These are phyloP conservation scores for Steatornis caripensis DNA, from an alignment of 2,113 vertebrate species.

Conservation along the genomic window DNA sequence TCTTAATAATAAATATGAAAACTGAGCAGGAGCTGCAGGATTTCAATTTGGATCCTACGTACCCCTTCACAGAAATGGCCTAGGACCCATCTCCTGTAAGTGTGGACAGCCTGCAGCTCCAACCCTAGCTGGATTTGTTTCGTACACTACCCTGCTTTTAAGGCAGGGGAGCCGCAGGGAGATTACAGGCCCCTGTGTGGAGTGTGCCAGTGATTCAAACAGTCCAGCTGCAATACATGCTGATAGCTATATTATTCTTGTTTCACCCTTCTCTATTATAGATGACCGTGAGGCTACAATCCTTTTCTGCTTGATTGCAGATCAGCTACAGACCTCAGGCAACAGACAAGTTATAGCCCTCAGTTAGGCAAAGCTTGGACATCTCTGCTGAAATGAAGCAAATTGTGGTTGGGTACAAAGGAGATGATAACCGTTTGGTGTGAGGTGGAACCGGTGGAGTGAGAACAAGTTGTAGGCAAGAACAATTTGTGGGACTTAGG, in stretches of 20 bases:
- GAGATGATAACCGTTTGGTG: background rate
- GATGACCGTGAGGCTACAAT: background rate
- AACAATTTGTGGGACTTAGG: background rate
- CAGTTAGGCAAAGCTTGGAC: background rate
- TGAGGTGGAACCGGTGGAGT: background rate
- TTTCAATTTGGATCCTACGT: background rate
- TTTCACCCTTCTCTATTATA: conserved; percentile 5
- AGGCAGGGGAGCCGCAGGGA: background rate
- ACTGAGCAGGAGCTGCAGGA: background rate
- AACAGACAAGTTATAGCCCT: background rate
- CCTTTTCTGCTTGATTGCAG: conserved; percentile 12
- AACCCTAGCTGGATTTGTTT: background rate
- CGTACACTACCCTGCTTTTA: background rate
- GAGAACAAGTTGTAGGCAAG: background rate
- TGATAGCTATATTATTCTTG: background rate
- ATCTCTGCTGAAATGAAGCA: background rate
- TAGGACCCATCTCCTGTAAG: background rate
- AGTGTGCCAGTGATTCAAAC: background rate
- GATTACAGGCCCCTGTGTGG: background rate
- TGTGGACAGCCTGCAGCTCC: background rate
- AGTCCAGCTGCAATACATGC: background rate
- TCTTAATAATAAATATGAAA: conserved; percentile 14
- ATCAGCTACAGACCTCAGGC: background rate
- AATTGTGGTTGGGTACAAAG: background rate
- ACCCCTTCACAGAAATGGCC: background rate